Conservation (phyloP, 2,113 vertebrate genomes). For the Isichthys henryi region DNA sequence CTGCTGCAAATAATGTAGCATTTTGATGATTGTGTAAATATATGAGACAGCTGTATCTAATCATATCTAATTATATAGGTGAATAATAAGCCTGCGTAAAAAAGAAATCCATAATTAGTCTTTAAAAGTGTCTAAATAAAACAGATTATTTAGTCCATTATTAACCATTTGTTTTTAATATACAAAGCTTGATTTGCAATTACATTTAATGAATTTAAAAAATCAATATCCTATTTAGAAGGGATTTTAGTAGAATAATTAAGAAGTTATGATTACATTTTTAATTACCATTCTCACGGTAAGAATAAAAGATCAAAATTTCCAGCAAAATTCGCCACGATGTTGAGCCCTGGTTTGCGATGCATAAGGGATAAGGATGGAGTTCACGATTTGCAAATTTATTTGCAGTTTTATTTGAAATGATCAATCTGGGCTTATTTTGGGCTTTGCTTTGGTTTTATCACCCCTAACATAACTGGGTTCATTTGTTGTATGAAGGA, state of each 20-base stretch:
- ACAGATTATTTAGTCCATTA: no score
- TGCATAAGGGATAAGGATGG: not conserved
- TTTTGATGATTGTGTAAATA: not conserved
- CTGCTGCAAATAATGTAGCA: not conserved
- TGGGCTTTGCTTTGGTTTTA: not conserved
- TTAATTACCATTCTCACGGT: not conserved
- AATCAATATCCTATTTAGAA: not conserved
- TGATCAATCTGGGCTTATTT: not conserved
- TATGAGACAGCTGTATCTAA: no score
- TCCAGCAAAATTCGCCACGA: not conserved
- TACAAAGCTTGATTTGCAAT: no score
- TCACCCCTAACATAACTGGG: not conserved
- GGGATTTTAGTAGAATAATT: not conserved
- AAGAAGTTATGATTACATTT: not conserved
- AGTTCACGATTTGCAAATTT: not conserved
- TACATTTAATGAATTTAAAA: no score
- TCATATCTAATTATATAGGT: no score
- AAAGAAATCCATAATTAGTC: no score
- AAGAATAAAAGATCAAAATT: not conserved
- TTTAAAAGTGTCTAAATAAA: no score
- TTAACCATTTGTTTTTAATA: no score
- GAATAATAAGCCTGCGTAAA: no score
- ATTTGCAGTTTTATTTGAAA: not conserved
- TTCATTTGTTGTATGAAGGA: not conserved
- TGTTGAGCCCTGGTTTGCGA: not conserved